These are phyloP conservation scores for Hestina assimilis DNA, from an alignment of 1,140 invertebrate genomes.

Conservation along the genomic window DNA sequence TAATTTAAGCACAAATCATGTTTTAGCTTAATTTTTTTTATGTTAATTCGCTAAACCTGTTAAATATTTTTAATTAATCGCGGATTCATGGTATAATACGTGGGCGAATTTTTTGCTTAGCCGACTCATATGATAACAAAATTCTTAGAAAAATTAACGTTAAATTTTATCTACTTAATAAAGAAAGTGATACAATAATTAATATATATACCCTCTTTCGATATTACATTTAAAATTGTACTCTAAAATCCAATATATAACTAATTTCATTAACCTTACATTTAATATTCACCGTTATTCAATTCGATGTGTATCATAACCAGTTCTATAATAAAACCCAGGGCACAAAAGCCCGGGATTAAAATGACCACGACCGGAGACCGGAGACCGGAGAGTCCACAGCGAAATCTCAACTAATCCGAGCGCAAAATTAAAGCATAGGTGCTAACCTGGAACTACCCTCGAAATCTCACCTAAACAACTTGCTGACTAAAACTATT, in stretches of 20 bases:
- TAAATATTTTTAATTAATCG: conserved; percentile 8
- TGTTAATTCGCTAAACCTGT: conserved; percentile 9
- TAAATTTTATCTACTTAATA: neutral
- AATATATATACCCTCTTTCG: neutral
- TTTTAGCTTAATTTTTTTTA: neutral
- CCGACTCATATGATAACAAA: too few relatives aligned
- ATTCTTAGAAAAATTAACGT: neutral
- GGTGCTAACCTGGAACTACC: conserved; percentile 65
- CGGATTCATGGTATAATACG: neutral
- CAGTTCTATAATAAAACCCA: conserved; percentile 48
- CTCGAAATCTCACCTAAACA: conserved; percentile 41
- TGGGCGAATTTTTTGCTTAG: neutral
- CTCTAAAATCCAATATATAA: neutral
- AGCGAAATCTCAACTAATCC: conserved; percentile 71
- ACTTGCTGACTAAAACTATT: conserved; percentile 63
- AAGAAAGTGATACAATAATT: neutral
- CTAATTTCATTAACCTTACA: conserved; percentile 1
- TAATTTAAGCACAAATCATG: conserved; percentile 1
- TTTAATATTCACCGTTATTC: neutral
- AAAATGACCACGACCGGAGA: conserved; percentile 55
- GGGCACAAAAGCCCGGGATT: conserved; percentile 54
- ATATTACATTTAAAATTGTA: too few relatives aligned
- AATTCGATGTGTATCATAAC: neutral
- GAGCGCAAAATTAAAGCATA: conserved; percentile 65
- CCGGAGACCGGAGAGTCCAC: conserved; percentile 41